These are phyloP conservation scores for Myoxocephalus aenaeus DNA, from an alignment of 2,797 vertebrate species.

Conservation along the genomic window DNA sequence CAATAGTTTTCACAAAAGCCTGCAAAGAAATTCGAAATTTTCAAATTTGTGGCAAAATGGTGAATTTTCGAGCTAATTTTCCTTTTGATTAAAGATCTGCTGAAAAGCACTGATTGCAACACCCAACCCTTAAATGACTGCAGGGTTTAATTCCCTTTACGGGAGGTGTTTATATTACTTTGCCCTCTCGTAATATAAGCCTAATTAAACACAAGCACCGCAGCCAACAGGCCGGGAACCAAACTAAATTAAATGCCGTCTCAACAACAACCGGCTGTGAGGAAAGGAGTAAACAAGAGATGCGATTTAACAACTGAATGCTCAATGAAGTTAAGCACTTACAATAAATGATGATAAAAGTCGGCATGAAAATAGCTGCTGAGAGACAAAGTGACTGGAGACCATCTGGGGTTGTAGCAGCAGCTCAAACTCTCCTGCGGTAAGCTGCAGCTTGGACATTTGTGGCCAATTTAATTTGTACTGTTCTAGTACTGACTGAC, in stretches of 20 bases:
- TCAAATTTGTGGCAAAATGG: not conserved
- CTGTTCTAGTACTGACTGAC: not conserved
- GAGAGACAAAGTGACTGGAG: not conserved
- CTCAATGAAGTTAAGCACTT: not conserved
- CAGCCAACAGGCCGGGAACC: not conserved
- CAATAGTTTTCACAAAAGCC: too few relatives aligned
- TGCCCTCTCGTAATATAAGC: not conserved
- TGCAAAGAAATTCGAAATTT: not conserved
- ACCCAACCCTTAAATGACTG: not conserved
- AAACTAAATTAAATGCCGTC: not conserved
- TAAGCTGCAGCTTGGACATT: not conserved
- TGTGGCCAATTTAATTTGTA: not conserved
- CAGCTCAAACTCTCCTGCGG: not conserved
- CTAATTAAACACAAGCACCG: not conserved
- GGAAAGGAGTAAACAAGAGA: not conserved
- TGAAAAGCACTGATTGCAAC: not conserved
- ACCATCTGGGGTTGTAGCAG: not conserved
- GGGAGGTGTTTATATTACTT: conserved; percentile 1
- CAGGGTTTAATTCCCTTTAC: not conserved
- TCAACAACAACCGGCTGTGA: not conserved
- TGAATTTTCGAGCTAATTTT: not conserved
- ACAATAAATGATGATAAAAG: not conserved
- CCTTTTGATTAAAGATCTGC: not conserved
- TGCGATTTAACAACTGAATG: not conserved
- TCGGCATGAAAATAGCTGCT: not conserved